phyloP scores from a whole-genome alignment of 2,797 vertebrate species.

The Crossoptilon crossoptilon region DNA sequence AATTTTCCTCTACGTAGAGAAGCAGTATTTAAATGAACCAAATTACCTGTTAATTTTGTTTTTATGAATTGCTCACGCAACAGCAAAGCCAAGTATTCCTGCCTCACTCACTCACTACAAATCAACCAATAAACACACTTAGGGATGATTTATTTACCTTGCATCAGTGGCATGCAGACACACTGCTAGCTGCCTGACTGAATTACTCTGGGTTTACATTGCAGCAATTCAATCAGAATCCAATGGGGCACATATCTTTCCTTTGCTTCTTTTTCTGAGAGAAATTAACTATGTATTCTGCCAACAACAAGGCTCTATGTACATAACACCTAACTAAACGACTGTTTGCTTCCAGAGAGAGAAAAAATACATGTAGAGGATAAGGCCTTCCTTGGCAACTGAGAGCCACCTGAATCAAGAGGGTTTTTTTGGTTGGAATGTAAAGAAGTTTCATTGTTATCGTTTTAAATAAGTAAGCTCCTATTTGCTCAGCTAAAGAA shows the following conservation, averaged over 20 bases:
- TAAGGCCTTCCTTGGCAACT: neutral
- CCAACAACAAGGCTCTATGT: slow-evolving; percentile 22
- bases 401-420: neutral
- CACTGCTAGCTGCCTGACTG: slow-evolving; percentile 24
- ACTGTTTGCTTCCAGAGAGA: neutral
- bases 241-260: slow-evolving; percentile 18
- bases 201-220: slow-evolving; percentile 40
- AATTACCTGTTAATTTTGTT: slow-evolving; percentile 61
- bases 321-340: neutral
- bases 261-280: slow-evolving; percentile 39
- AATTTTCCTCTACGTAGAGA: slow-evolving; percentile 42
- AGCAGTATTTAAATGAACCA: slow-evolving; percentile 53
- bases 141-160: slow-evolving; percentile 63
- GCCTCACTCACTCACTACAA: slow-evolving; percentile 36
- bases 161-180: slow-evolving; percentile 16
- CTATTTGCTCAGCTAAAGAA: slow-evolving; percentile 1
- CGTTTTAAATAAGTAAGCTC: neutral
- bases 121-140: slow-evolving; percentile 49
- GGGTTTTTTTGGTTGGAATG: neutral
- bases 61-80: slow-evolving; percentile 55
- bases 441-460: neutral
- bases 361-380: neutral
- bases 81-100: slow-evolving; percentile 50
- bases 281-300: slow-evolving; percentile 19
- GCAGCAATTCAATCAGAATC: slow-evolving; percentile 48